Base-by-base conservation (phyloP, 1,140 invertebrate species). In the Odontomachus brunneus region DNA sequence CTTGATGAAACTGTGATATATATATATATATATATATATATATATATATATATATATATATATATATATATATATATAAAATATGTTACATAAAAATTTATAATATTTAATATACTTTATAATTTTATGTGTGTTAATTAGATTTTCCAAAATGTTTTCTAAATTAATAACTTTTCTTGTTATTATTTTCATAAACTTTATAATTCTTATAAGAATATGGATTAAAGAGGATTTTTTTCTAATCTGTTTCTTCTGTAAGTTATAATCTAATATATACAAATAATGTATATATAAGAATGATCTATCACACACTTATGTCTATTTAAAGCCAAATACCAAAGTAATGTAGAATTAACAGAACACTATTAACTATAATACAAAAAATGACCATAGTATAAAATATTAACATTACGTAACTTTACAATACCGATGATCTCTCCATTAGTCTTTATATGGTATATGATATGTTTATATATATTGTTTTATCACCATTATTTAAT, bases 291-390 rank as follows among this genome's bases (percentile, higher is more conserved):
- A n/a, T n/a, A 65, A 67, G 49, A 78, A 85, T 65, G 11, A 63
- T 59, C 83, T 87, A 88, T 12, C 22, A n/a, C n/a, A n/a, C n/a
- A 44, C 38, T 44, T 44, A 44, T 44, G 0, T 44, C 38, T 51
- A 82, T 63, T 89, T 89, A 89, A 89, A 89, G 88, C 88, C 86
- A 89, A 84, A 65, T 89, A 89, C 87, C 88, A 89, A 87, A 89
- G 69, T 80, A 76, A 71, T 51, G 66, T 26, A 69, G 26, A 53
- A 57, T 78, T 57, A 48, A n/a, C 22, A 11, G 2, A 69, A 67
- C 9, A 59, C 14, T 38, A 53, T n/a, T 60, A 82, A 53, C 33
- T 48, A 69, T 72, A 63, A 73, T 67, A 82, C 51, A 38, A 26
- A 44, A 33, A 49, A 24, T 53, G 51, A 60, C 55, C 9, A 55